Evolutionary conservation across 2,797 vertebrate species (phyloP).

Genomic region (Enoplosus armatus): DNA sequence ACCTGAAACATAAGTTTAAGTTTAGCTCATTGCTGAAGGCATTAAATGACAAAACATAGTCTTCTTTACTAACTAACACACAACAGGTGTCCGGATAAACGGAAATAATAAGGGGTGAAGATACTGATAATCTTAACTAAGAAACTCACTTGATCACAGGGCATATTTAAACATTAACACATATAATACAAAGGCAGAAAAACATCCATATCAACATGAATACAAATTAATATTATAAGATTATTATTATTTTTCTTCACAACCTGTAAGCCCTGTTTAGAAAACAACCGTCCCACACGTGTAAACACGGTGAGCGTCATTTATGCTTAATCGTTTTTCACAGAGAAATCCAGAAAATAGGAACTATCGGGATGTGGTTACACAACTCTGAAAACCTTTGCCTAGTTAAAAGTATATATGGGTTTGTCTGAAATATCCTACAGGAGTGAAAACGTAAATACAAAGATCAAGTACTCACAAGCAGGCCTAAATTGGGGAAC

Average conservation of each 20-base stretch:
- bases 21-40: slow-evolving; percentile 4
- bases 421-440: neutral
- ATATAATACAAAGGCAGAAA: neutral
- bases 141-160: neutral
- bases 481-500: slow-evolving; percentile 44
- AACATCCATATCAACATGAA: neutral
- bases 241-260: neutral
- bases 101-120: too few species aligned
- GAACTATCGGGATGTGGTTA: neutral
- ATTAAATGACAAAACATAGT: neutral
- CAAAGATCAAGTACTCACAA: slow-evolving; percentile 69
- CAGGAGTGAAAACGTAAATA: neutral
- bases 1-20: slow-evolving; percentile 74
- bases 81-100: neutral
- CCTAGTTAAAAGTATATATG: neutral
- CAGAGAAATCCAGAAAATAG: neutral
- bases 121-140: too few species aligned
- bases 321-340: neutral
- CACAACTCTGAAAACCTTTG: neutral
- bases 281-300: neutral
- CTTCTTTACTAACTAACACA: neutral
- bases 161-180: neutral
- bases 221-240: too few species aligned
- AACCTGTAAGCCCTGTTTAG: neutral
- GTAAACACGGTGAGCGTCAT: neutral